Evolutionary conservation across 2,113 vertebrate species (phyloP), one percentile per base, ranked within the genome.

Genomic region (Zosterops japonicus): DNA sequence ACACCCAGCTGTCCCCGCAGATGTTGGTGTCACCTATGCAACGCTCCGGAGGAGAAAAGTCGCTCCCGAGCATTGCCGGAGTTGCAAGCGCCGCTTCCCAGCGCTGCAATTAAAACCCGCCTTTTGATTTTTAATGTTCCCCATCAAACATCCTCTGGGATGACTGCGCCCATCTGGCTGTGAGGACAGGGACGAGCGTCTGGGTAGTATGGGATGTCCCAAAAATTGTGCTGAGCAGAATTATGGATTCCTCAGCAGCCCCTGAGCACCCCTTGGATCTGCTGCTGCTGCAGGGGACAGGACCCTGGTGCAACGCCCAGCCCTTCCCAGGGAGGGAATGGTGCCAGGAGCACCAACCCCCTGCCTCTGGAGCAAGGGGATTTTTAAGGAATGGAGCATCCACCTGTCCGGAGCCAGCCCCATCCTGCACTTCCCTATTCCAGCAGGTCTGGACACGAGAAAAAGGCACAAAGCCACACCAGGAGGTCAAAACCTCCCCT

Each of bases 1-100:
- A 84, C 93, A 18, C 93, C 95, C 95, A 91, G 93, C 87, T 57
- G 82, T 67, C 75, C 94, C 92, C 82, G 64, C 95, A 95, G 94
- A 94, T 68, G 88, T 92, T 61, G 15, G 76, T 80, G 94, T 85
- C 90, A 90, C 90, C 95, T 47, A 75, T 2, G 65, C 87, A 56
- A 91, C 1, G 17, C 25, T 13, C 63, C 17, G 2, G 67, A n/a
- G 15, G 56, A 59, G 47, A 33, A 57, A 83, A 97, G 89, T 95
- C 81, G 3, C 89, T 91, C 88, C 93, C 21, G 27, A 91, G 90
- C 84, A 71, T 2, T 2, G 21, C 70, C 2, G 10, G 94, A 94
- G 89, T 83, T n/a, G 83, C 60, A 29, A 61, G 60, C 33, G 8
- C 69, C 3, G 17, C 39, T 90, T 77, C 89, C 70, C 68, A 46